Conservation (phyloP, 2,113 vertebrate species). For the Girardinichthys multiradiatus region DNA sequence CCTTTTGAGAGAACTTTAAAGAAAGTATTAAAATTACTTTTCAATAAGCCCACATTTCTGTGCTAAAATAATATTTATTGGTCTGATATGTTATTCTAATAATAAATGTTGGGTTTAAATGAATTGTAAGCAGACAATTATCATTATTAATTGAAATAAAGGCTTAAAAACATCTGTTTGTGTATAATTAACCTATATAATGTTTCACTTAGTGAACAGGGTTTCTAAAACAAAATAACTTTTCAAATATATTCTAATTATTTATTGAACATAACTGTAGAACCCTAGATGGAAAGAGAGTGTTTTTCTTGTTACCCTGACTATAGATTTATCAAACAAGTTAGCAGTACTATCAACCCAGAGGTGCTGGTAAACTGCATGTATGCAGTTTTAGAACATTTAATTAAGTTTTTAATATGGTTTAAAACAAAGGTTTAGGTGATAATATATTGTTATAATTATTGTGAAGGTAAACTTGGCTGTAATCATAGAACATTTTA, state of each 20-base stretch:
- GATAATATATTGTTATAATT: conserved; percentile 2
- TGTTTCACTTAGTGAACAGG: neutral
- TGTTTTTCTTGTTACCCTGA: too few species aligned
- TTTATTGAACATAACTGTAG: too few species aligned
- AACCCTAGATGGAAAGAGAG: too few species aligned
- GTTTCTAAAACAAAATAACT: too few species aligned
- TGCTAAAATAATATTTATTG: neutral
- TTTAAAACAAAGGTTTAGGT: neutral
- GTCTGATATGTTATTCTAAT: neutral
- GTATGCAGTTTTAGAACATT: neutral
- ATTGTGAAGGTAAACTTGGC: neutral
- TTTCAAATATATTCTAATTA: too few species aligned
- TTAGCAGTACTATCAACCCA: neutral
- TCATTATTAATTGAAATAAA: neutral
- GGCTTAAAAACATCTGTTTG: neutral
- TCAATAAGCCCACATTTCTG: neutral
- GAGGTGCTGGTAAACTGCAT: too few species aligned
- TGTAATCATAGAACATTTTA: neutral
- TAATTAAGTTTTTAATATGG: too few species aligned
- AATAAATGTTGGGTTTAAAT: neutral
- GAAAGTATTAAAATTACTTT: neutral
- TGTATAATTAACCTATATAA: neutral
- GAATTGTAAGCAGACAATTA: neutral
- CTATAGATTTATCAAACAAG: neutral
- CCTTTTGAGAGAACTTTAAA: too few species aligned